Evolutionary conservation across 2,113 vertebrate genomes (phyloP).

Genomic region (Pithys albifrons): DNA sequence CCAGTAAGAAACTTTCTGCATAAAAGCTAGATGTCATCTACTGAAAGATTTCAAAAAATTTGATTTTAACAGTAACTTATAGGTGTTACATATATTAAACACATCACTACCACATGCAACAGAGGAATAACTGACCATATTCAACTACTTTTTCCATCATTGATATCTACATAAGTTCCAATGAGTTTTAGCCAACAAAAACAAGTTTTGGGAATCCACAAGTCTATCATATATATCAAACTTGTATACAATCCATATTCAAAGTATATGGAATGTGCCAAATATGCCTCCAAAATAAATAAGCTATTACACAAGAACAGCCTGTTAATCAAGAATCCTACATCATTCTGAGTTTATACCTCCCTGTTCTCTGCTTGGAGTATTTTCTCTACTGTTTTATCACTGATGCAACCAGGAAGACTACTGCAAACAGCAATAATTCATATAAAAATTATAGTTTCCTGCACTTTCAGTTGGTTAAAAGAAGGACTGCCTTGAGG

Average conservation of each 20-base stretch:
- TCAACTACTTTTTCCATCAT: not conserved
- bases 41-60: not conserved
- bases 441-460: not conserved
- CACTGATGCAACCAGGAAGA: not conserved
- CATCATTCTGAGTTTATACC: not conserved
- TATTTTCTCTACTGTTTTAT: not conserved
- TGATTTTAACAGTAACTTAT: not conserved
- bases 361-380: not conserved
- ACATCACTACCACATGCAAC: not conserved
- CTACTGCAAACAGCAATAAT: not conserved
- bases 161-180: not conserved
- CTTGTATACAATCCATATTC: not conserved
- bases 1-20: not conserved
- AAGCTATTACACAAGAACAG: not conserved
- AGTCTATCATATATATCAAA: not conserved
- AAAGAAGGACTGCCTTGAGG: not conserved
- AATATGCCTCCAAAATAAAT: not conserved
- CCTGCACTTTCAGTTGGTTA: not conserved
- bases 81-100: not conserved
- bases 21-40: not conserved
- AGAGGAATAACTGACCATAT: not conserved
- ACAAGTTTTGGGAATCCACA: not conserved
- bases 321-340: not conserved
- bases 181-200: not conserved
- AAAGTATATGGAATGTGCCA: not conserved